A percentile compares a stretch with the other conserved stretches of the same genome.
These are phyloP conservation scores for Coremacera marginata DNA, from an alignment of 2,888 invertebrate species.

Conservation along the genomic window DNA sequence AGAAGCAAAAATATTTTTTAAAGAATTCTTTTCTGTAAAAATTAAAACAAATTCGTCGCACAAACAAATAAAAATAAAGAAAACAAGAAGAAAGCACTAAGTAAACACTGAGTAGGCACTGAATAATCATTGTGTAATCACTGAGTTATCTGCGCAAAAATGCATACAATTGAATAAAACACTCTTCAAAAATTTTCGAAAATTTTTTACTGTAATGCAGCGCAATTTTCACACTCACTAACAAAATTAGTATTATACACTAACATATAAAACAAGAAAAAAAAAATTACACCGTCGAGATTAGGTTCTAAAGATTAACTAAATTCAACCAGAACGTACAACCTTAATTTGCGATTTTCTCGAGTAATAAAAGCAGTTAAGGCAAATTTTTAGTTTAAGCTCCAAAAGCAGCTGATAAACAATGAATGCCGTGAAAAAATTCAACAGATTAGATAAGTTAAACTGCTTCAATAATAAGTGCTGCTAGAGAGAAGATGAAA, in stretches of 20 bases:
- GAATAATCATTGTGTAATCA: no score
- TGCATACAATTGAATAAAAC: no score
- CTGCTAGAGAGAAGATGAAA: neutral
- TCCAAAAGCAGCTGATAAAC: neutral
- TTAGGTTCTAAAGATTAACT: slow-evolving; percentile 4
- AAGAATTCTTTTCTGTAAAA: no score
- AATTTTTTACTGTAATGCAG: neutral
- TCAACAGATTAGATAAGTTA: slow-evolving; percentile 2
- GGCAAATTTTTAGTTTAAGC: neutral
- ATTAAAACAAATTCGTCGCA: no score
- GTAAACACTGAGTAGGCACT: no score
- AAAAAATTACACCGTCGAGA: neutral
- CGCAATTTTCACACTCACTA: no score
- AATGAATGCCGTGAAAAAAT: neutral
- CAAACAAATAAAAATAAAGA: no score
- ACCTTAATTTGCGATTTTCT: slow-evolving; percentile 13
- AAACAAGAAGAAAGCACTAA: no score
- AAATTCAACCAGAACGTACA: neutral
- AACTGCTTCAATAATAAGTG: neutral
- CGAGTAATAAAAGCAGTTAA: slow-evolving; percentile 4
- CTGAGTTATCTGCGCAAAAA: no score
- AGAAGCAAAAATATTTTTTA: no score
- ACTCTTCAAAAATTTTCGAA: neutral
- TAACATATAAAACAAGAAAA: neutral
- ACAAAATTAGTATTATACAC: neutral